Conservation (phyloP, 2,797 vertebrate genomes). For the Sebastes glaucus region DNA sequence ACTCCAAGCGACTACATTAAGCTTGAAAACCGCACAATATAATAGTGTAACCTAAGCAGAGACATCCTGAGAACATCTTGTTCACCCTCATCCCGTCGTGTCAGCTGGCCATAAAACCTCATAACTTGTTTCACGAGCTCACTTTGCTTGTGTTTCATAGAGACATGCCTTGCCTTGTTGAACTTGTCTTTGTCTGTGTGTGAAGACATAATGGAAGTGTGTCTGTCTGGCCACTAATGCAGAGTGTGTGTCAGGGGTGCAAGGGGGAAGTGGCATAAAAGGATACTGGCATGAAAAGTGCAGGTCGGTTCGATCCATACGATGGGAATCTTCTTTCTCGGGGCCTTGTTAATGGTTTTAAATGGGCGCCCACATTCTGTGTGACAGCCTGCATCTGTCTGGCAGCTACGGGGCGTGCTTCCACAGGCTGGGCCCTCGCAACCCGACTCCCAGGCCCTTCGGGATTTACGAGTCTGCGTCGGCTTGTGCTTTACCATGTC, state of each 20-base stretch:
- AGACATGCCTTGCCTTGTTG: conserved; percentile 41
- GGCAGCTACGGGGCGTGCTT: conserved; percentile 46
- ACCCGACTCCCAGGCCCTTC: conserved; percentile 54
- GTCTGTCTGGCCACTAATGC: conserved; percentile 24
- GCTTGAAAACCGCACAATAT: neutral
- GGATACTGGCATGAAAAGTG: neutral
- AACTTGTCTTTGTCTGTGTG: conserved; percentile 14
- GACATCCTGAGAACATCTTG: conserved; percentile 39
- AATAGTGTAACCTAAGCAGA: conserved; percentile 35
- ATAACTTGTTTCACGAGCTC: conserved; percentile 26
- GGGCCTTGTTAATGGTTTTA: conserved; percentile 76
- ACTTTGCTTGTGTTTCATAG: conserved; percentile 45
- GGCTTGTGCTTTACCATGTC: conserved; percentile 60
- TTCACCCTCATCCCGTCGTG: conserved; percentile 30
- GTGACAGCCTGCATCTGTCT: conserved; percentile 73
- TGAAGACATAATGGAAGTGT: conserved; percentile 6
- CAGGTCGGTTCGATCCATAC: neutral
- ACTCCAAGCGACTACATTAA: neutral
- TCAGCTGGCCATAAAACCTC: conserved; percentile 35
- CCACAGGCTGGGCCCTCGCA: conserved; percentile 58
- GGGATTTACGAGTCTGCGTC: conserved; percentile 72
- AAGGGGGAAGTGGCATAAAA: neutral
- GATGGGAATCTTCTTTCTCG: conserved; percentile 40
- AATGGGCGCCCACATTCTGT: conserved; percentile 68
- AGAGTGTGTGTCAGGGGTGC: neutral